Conservation (phyloP, 2,113 vertebrate species). For the Pedionomus torquatus region DNA sequence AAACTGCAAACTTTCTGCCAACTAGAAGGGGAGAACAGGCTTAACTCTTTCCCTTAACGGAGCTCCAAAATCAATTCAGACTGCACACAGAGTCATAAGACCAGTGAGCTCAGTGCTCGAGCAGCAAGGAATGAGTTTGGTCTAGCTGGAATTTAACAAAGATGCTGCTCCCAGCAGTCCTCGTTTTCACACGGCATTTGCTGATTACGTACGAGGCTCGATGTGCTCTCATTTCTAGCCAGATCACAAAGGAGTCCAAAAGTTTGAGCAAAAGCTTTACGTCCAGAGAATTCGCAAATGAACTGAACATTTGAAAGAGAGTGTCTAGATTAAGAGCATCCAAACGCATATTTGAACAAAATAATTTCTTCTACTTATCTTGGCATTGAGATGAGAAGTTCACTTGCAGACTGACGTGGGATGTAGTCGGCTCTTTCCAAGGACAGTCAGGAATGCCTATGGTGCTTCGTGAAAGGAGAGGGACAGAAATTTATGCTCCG, state of each 20-base stretch:
- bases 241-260: conserved; percentile 11
- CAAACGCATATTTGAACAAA: accelerated
- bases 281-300: conserved; percentile 2
- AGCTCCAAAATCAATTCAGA: conserved; percentile 45
- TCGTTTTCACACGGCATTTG: conserved; percentile 40
- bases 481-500: background rate
- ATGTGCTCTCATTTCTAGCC: background rate
- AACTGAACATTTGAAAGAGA: background rate
- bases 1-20: conserved; percentile 87
- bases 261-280: background rate
- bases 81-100: background rate
- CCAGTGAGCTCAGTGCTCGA: conserved; percentile 20
- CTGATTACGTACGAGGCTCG: background rate
- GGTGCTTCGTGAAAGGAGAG: background rate
- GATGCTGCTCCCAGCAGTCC: conserved; percentile 45
- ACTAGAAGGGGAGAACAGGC: conserved; percentile 74
- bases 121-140: background rate
- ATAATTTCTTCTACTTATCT: conserved; percentile 15
- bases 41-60: conserved; percentile 80
- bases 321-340: background rate
- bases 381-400: background rate
- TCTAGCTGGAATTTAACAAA: conserved; percentile 35
- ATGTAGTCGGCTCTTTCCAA: background rate
- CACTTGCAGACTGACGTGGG: background rate
- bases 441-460: background rate